Evolutionary conservation across 2,113 vertebrate genomes (phyloP), one percentile per base, ranked within the genome.

Genomic region (Micronycteris hirsuta): DNA sequence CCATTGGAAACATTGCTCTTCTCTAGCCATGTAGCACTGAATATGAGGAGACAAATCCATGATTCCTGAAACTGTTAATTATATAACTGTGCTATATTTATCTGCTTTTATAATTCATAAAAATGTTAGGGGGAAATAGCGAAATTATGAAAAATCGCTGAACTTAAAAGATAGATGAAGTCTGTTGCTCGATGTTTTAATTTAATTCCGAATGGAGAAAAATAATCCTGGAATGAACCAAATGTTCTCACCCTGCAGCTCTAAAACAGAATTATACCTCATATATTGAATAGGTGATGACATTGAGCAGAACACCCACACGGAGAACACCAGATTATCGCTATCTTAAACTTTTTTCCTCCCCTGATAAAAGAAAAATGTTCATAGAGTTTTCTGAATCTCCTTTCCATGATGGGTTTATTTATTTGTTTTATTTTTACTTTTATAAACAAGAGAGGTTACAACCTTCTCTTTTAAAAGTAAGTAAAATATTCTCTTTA

Each of bases 401-500:
- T 93, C 47, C 87, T 91, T 65, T 24, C 2, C 33, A 15, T 70
- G 24, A 1, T 14, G 65, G 2, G 2, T 41, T 81, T 58, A 52
- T 73, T 82, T 58, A 38, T 65, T 65, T 49, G 61, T 54, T 81
- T 36, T 47, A 11, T 92, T 90, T 82, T 43, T 12, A 80, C 3
- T 41, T 77, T 82, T 56, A 47, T 67, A 65, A 71, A n/a, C 74
- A 93, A 78, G 12, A 82, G 13, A 80, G 0, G 0, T 88, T 95
- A 28, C 3, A 85, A 2, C 45, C 13, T 83, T 95, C 36, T 81
- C n/a, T 77, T 85, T 63, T 45, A 63, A 93, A 94, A 96, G 17
- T 61, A 71, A 94, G 14, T 61, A 61, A 73, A 89, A 81, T 88
- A 93, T 95, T 77, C 97, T 97, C n/a, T 82, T 63, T 16, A 54